These are phyloP conservation scores for Peromyscus attwateri DNA, from an alignment of 2,797 vertebrate species.

Conservation along the genomic window DNA sequence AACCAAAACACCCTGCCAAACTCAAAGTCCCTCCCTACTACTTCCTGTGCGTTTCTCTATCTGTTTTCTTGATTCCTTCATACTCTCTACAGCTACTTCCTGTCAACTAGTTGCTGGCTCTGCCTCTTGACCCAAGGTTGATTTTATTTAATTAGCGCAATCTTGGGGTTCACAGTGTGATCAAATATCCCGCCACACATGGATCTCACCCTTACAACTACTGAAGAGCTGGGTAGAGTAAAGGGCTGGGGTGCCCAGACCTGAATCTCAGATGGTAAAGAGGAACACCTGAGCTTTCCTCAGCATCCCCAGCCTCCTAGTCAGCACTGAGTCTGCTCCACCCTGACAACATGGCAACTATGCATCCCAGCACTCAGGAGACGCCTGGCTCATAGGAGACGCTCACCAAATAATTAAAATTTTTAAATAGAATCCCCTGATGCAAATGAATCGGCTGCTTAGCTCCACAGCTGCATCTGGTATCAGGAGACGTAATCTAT, in stretches of 20 bases:
- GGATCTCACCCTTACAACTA: not conserved
- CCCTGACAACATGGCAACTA: not conserved
- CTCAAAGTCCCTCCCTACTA: not conserved
- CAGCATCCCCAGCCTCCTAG: not conserved
- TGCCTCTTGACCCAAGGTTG: not conserved
- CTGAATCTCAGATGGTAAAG: not conserved
- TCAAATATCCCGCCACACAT: not conserved
- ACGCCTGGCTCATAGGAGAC: not conserved
- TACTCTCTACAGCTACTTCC: not conserved
- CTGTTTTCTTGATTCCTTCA: not conserved
- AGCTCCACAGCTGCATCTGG: not conserved
- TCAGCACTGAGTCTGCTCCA: not conserved
- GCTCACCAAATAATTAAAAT: conserved; percentile 1
- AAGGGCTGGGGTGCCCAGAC: not conserved
- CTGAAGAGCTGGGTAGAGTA: not conserved
- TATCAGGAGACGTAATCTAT: not conserved
- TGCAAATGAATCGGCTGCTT: not conserved
- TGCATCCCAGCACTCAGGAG: not conserved
- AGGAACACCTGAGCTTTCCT: not conserved
- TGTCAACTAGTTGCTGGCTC: not conserved
- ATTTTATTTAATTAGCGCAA: not conserved
- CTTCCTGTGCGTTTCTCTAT: not conserved
- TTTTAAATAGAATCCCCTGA: conserved; percentile 5
- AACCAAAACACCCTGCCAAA: not conserved
- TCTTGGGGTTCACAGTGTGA: not conserved